These are phyloP conservation scores for Saturnia pavonia DNA, from an alignment of 2,888 invertebrate species.

Conservation along the genomic window DNA sequence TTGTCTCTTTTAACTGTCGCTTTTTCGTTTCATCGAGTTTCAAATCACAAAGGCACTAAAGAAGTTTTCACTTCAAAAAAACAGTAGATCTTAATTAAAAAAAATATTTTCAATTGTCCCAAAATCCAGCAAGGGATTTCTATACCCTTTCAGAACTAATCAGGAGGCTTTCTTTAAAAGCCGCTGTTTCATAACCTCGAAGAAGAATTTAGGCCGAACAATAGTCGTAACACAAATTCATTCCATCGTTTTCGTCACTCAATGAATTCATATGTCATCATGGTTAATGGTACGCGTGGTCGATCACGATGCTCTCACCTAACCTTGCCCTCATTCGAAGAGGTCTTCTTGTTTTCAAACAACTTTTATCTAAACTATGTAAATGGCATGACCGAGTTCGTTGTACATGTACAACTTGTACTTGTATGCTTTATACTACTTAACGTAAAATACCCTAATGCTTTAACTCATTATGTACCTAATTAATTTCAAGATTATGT, in stretches of 20 bases:
- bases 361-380: not conserved
- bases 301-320: slow-evolving; percentile 14
- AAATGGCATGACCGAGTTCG: not conserved
- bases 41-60: too few species aligned
- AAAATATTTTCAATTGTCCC: too few species aligned
- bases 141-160: not conserved
- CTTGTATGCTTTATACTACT: too few species aligned
- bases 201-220: slow-evolving; percentile 12
- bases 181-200: slow-evolving; percentile 9
- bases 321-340: not conserved
- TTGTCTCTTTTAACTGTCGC: too few species aligned
- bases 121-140: not conserved
- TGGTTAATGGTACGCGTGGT: not conserved
- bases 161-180: not conserved
- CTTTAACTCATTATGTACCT: too few species aligned
- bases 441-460: too few species aligned
- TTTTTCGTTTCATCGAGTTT: too few species aligned
- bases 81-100: too few species aligned
- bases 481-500: too few species aligned
- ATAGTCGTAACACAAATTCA: slow-evolving; percentile 9
- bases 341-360: not conserved
- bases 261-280: slow-evolving; percentile 15
- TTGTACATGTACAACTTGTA: not conserved
- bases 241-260: slow-evolving; percentile 24
- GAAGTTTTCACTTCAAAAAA: too few species aligned